Conservation (phyloP, 2,888 invertebrate genomes). For the Cephus sareptanus region DNA sequence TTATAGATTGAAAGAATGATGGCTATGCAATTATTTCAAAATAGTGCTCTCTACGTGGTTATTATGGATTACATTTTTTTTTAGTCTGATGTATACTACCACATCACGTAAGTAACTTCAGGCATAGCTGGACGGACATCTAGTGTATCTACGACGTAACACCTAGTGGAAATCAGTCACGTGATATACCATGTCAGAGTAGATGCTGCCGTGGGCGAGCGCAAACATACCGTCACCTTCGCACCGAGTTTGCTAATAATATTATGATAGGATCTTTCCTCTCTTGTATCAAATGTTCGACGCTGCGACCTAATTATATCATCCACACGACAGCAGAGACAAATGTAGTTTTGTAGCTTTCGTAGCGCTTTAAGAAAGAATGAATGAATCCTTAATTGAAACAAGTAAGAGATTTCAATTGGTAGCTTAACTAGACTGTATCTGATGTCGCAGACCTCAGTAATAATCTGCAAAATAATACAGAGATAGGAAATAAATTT, state of each 20-base stretch:
- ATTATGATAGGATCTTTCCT: constrained; percentile 19
- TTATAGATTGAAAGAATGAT: no score
- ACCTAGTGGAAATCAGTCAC: not conserved
- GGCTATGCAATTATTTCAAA: not conserved
- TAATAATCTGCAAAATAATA: not conserved
- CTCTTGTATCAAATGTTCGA: constrained; percentile 21
- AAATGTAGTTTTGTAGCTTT: not conserved
- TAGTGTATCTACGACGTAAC: not conserved
- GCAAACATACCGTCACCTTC: constrained; percentile 10
- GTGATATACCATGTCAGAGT: not conserved
- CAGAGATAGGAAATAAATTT: not conserved
- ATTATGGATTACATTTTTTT: not conserved
- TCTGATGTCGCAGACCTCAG: no score
- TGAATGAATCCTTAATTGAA: not conserved
- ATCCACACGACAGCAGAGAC: not conserved
- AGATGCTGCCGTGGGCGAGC: not conserved
- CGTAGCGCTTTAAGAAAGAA: not conserved
- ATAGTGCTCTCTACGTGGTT: not conserved
- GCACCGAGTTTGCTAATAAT: constrained; percentile 22
- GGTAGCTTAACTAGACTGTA: no score
- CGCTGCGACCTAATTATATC: constrained; percentile 29
- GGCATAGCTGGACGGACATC: not conserved
- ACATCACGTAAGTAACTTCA: not conserved
- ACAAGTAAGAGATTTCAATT: not conserved
- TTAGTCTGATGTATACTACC: not conserved